phyloP scores from a whole-genome alignment of 1,140 invertebrate species.

The Acromyrmex heyeri region DNA sequence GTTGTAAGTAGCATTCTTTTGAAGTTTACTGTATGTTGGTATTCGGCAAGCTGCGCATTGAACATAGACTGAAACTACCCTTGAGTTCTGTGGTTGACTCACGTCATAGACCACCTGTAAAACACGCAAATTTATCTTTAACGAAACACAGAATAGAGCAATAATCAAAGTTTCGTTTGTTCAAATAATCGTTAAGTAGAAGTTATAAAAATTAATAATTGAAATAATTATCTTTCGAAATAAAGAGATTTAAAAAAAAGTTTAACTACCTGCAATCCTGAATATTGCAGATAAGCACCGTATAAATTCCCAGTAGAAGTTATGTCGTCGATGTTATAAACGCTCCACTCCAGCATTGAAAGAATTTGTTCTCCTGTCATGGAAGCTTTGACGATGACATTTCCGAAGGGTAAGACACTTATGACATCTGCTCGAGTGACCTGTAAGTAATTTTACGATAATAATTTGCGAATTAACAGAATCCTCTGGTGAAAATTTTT shows the following conservation, averaged over 20 bases:
- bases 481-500: too few species aligned
- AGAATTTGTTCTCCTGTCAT: slow-evolving; percentile 84
- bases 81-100: slow-evolving; percentile 82
- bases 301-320: slow-evolving; percentile 79
- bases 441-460: slow-evolving; percentile 74
- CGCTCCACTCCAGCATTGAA: slow-evolving; percentile 87
- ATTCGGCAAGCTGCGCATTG: slow-evolving; percentile 87
- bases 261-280: slow-evolving; percentile 81
- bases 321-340: slow-evolving; percentile 84
- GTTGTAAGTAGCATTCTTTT: slow-evolving; percentile 83
- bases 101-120: slow-evolving; percentile 87
- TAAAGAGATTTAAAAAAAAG: not conserved
- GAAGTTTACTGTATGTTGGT: slow-evolving; percentile 85
- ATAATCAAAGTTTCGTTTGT: not conserved
- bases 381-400: slow-evolving; percentile 85
- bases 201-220: not conserved
- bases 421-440: slow-evolving; percentile 88
- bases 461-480: not conserved
- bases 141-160: not conserved
- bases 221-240: not conserved
- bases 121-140: not conserved
- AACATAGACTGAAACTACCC: slow-evolving; percentile 86
- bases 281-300: slow-evolving; percentile 89
- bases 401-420: slow-evolving; percentile 88
- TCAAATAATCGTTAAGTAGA: not conserved